A percentile compares a stretch with the other conserved stretches of the same genome.
Conservation (phyloP, 92 coral and sea anemone genomes). For the Umimayanthus kanabou region DNA sequence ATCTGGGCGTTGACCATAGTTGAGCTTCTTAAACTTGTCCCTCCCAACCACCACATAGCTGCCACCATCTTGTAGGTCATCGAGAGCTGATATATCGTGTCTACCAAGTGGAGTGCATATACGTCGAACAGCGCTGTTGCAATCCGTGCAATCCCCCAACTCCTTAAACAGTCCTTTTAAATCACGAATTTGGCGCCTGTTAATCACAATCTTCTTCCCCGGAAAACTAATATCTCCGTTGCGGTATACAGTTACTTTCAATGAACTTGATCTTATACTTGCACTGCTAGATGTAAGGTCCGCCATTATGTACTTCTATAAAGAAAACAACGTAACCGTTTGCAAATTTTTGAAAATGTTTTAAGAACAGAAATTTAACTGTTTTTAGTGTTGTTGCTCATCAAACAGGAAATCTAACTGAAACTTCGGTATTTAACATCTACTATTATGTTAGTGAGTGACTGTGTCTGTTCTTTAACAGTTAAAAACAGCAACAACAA, state of each 20-base stretch:
- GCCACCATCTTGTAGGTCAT: conserved; percentile 68
- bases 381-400: no score
- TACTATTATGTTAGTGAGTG: no score
- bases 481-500: no score
- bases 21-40: conserved; percentile 49
- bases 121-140: conserved; percentile 74
- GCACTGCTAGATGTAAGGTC: no score
- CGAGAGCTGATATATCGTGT: conserved; percentile 69
- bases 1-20: conserved; percentile 42
- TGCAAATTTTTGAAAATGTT: no score
- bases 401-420: no score
- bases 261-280: no score
- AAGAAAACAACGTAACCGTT: no score
- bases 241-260: conserved; percentile 28
- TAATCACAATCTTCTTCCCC: conserved; percentile 74
- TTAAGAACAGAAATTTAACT: no score
- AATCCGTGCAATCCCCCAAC: conserved; percentile 57
- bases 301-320: no score
- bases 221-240: conserved; percentile 75
- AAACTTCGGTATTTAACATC: no score
- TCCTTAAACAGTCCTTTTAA: conserved; percentile 71
- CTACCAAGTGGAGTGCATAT: conserved; percentile 83
- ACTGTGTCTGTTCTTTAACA: no score
- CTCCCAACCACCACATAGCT: conserved; percentile 81
- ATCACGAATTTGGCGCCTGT: conserved; percentile 74